phyloP scores from a whole-genome alignment of 1,140 invertebrate genomes.

The Drosophila athabasca region DNA sequence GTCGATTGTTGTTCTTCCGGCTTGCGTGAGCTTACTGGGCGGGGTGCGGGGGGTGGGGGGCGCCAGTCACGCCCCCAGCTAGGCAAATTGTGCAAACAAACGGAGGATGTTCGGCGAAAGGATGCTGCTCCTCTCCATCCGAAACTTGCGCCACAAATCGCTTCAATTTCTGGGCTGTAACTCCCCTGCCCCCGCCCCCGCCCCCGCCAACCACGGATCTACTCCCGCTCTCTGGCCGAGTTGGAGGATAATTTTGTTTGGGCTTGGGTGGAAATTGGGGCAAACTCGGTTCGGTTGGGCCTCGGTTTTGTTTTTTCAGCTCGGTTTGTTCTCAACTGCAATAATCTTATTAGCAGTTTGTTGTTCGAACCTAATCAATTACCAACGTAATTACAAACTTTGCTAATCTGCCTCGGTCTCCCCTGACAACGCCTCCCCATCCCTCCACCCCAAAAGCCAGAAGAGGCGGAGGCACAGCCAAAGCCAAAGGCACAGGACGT shows the following conservation, averaged over 20 bases:
- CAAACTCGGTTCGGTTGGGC: slow-evolving; percentile 2
- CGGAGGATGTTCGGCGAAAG: slow-evolving; percentile 32
- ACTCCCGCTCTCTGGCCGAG: background rate
- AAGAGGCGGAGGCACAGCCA: background rate
- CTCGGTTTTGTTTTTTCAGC: slow-evolving; percentile 74
- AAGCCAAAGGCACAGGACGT: too few species aligned
- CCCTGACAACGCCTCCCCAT: background rate
- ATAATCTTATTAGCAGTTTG: slow-evolving; percentile 84
- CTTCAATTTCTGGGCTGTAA: slow-evolving; percentile 73
- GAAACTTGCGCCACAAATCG: slow-evolving; percentile 75
- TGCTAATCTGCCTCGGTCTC: slow-evolving; percentile 80
- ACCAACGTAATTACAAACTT: slow-evolving; percentile 84
- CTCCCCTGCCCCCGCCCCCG: background rate
- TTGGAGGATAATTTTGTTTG: slow-evolving; percentile 38
- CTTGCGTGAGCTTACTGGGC: slow-evolving; percentile 72
- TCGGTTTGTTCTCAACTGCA: slow-evolving; percentile 80
- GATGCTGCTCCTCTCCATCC: slow-evolving; percentile 43
- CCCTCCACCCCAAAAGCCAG: slow-evolving; percentile 3
- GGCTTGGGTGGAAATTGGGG: slow-evolving; percentile 4
- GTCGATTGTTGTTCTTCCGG: slow-evolving; percentile 81
- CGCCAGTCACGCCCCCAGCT: slow-evolving; percentile 9
- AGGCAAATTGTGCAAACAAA: slow-evolving; percentile 77
- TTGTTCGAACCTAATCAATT: slow-evolving; percentile 84
- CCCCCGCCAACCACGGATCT: background rate
- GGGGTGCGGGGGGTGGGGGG: too few species aligned